phyloP scores from a whole-genome alignment of 2,888 invertebrate species.

The Axea sp. region DNA sequence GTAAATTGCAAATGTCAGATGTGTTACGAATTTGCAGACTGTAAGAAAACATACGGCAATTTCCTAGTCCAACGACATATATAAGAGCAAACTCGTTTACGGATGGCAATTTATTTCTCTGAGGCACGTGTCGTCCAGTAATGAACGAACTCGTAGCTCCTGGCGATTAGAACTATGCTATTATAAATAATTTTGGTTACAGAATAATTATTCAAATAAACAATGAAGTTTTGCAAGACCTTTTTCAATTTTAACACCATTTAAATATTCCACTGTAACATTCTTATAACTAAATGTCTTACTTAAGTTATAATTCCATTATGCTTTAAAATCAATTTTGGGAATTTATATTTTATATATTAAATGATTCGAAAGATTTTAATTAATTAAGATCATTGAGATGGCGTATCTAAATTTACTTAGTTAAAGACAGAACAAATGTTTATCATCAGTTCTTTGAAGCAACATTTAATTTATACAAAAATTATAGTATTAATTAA shows the following conservation, averaged over 20 bases:
- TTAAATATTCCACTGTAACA: neutral
- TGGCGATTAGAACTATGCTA: conserved; percentile 49
- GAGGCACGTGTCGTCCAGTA: conserved; percentile 65
- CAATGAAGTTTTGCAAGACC: conserved; percentile 18
- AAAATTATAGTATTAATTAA: too few relatives aligned
- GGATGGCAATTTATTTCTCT: conserved; percentile 66
- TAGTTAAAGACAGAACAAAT: too few relatives aligned
- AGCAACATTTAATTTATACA: too few relatives aligned
- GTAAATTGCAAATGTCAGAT: conserved; percentile 51
- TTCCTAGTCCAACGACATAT: conserved; percentile 32
- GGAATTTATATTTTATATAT: too few relatives aligned
- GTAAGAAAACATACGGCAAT: conserved; percentile 20
- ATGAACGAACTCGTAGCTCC: conserved; percentile 61
- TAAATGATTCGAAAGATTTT: too few relatives aligned
- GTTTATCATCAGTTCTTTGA: too few relatives aligned
- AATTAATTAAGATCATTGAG: too few relatives aligned
- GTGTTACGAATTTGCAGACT: conserved; percentile 60
- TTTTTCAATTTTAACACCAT: conserved; percentile 17
- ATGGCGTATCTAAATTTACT: too few relatives aligned
- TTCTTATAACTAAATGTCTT: conserved; percentile 2
- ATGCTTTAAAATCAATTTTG: too few relatives aligned
- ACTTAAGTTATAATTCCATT: neutral
- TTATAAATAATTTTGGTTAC: conserved; percentile 41
- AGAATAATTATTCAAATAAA: conserved; percentile 45
- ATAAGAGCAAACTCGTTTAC: conserved; percentile 62